Evolutionary conservation across 2,113 vertebrate species (phyloP).

Genomic region (Muntiacus muntjak): DNA sequence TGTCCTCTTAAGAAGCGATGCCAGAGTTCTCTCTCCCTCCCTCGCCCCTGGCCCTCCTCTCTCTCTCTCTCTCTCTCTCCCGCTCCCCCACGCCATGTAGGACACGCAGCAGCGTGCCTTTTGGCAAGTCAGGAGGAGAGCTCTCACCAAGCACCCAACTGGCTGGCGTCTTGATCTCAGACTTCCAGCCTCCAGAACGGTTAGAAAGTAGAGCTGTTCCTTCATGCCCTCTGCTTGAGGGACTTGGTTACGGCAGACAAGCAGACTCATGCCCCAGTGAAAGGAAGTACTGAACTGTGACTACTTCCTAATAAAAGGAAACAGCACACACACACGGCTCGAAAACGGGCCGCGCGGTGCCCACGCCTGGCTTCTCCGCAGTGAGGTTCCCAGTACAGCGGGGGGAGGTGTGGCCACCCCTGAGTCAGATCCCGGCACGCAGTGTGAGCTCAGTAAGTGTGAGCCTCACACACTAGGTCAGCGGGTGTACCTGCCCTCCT

Average conservation of each 20-base stretch:
- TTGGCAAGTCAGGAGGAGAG: neutral
- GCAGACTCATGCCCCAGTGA: neutral
- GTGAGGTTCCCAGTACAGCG: neutral
- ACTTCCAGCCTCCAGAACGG: neutral
- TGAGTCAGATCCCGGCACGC: accelerated
- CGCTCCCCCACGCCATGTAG: accelerated
- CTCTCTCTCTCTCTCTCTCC: neutral
- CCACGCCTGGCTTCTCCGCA: neutral
- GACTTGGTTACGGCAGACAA: accelerated
- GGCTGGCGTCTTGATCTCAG: neutral
- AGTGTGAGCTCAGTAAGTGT: neutral
- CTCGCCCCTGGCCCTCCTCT: neutral
- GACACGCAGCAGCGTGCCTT: neutral
- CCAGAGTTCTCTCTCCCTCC: neutral
- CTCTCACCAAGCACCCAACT: too few relatives aligned
- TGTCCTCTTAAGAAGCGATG: neutral
- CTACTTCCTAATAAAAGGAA: neutral
- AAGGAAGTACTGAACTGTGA: neutral
- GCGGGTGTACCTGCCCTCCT: accelerated
- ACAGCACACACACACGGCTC: accelerated
- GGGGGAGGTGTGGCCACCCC: accelerated
- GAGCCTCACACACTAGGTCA: neutral
- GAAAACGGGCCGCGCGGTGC: accelerated
- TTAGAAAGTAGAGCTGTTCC: neutral
- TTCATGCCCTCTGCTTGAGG: too few relatives aligned